These are phyloP conservation scores for Lepetodrilus schrolli DNA, from an alignment of 2,888 invertebrate species.

Conservation along the genomic window DNA sequence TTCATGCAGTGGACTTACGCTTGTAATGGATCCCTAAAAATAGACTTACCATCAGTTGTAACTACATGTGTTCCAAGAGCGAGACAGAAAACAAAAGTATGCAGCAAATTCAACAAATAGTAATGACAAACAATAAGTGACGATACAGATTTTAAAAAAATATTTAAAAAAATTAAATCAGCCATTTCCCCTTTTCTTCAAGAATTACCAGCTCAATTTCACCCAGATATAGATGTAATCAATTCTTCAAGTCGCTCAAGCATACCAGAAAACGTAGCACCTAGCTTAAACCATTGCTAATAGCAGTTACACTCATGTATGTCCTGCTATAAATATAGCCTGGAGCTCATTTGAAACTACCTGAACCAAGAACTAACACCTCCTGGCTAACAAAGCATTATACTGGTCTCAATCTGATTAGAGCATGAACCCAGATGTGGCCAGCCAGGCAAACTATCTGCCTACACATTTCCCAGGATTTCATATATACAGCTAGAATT, in stretches of 20 bases:
- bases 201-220: conserved; percentile 3
- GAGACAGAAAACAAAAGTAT: too few species aligned
- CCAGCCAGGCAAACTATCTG: too few species aligned
- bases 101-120: too few species aligned
- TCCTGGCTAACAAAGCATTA: background rate
- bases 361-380: conserved; percentile 13
- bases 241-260: conserved; percentile 1
- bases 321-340: conserved; percentile 4
- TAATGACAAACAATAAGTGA: too few species aligned
- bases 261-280: background rate
- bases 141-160: too few species aligned
- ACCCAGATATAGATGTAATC: conserved; percentile 12
- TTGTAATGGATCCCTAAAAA: too few species aligned
- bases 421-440: background rate
- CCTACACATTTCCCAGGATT: too few species aligned
- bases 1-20: too few species aligned
- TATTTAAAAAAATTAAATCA: too few species aligned
- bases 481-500: too few species aligned
- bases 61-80: too few species aligned
- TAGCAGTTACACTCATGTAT: background rate
- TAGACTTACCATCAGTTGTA: too few species aligned
- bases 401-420: background rate
- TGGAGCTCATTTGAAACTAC: conserved; percentile 12
- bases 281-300: background rate
- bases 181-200: background rate